These are phyloP conservation scores for Andrena fulva DNA, from an alignment of 2,888 invertebrate species.

Conservation along the genomic window DNA sequence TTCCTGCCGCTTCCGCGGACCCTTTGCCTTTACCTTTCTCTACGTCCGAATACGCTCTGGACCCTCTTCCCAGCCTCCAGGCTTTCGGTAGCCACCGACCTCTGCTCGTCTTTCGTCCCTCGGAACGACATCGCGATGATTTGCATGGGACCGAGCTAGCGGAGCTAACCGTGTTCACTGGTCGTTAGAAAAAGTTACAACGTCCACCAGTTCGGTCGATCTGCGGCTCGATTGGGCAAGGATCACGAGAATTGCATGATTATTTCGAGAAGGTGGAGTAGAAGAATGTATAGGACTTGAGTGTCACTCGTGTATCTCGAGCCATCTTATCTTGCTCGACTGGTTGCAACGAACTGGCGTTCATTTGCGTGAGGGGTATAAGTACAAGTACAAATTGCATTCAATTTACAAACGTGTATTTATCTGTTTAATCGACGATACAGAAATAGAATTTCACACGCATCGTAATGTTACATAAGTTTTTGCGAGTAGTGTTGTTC, in stretches of 20 bases:
- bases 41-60: conserved; percentile 77
- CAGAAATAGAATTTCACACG: too few species aligned
- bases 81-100: conserved; percentile 74
- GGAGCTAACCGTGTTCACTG: neutral
- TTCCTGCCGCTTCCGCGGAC: conserved; percentile 85
- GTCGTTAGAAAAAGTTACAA: neutral
- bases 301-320: too few species aligned
- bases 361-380: too few species aligned
- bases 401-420: too few species aligned
- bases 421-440: too few species aligned
- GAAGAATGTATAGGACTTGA: too few species aligned
- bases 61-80: conserved; percentile 69
- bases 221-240: neutral
- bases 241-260: neutral
- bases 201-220: neutral
- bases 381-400: too few species aligned
- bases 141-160: conserved; percentile 32
- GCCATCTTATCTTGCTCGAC: too few species aligned
- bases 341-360: too few species aligned
- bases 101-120: conserved; percentile 45
- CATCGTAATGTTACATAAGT: too few species aligned
- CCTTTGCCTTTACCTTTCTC: conserved; percentile 82
- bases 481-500: too few species aligned
- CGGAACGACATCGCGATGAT: conserved; percentile 19
- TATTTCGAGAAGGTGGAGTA: neutral